Conservation (phyloP, 2,888 invertebrate species). For the Fabriciana adippe region DNA sequence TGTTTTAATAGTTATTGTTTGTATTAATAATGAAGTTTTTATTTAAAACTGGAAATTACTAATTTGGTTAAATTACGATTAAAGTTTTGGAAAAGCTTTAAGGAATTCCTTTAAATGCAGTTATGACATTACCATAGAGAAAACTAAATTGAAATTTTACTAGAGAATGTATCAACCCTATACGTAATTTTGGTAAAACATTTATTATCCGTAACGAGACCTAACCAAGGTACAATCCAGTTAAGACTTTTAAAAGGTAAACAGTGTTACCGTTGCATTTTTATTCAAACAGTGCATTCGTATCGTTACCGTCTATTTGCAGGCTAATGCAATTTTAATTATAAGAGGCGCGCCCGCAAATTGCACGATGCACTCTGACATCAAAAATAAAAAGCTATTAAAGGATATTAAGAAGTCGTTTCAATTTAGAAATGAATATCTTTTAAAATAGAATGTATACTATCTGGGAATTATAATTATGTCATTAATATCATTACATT, state of each 20-base stretch:
- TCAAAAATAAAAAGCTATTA: slow-evolving; percentile 23
- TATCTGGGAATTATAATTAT: background rate
- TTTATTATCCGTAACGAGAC: slow-evolving; percentile 22
- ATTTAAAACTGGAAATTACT: too few relatives aligned
- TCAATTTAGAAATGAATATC: slow-evolving; percentile 17
- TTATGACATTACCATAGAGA: too few relatives aligned
- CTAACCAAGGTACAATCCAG: slow-evolving; percentile 29
- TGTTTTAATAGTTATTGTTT: background rate
- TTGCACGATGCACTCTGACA: slow-evolving; percentile 71
- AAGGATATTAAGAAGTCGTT: slow-evolving; percentile 20
- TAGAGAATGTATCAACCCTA: slow-evolving; percentile 4
- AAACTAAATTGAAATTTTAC: too few relatives aligned
- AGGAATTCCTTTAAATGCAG: too few relatives aligned
- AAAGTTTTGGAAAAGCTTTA: too few relatives aligned
- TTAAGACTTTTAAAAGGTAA: slow-evolving; percentile 32
- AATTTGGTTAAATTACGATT: too few relatives aligned
- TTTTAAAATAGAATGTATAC: slow-evolving; percentile 7
- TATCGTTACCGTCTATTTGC: slow-evolving; percentile 67
- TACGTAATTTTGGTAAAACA: slow-evolving; percentile 13
- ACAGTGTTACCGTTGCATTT: slow-evolving; percentile 51
- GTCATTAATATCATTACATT: background rate
- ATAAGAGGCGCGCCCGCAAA: slow-evolving; percentile 75
- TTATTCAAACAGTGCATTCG: slow-evolving; percentile 71
- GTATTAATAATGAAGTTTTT: too few relatives aligned
- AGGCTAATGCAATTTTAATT: slow-evolving; percentile 81